Base-by-base conservation (phyloP, 1,140 invertebrate species). In the Pemphigus obesinymphae region DNA sequence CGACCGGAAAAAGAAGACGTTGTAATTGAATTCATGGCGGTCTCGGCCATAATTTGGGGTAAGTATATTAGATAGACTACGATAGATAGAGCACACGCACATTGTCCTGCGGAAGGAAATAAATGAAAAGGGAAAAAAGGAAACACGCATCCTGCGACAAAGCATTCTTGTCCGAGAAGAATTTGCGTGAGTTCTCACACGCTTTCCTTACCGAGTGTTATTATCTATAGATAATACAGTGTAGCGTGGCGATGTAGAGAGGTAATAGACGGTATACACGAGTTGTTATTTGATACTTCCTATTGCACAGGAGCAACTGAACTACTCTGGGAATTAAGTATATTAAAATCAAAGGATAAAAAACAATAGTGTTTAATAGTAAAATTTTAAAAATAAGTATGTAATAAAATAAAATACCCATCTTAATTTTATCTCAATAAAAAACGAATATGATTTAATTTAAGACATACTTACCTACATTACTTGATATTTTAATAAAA, bases 61-160 rank as follows among this genome's bases (percentile, higher is more conserved):
- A n/a, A n/a, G n/a, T n/a, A 31, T 45, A 70, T 73, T 73, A 73
- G 70, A 73, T 73, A 50, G 3, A 73, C 26, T 23, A 58, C 8
- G 76, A 80, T 80, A 80, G 76, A 80, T 80, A 80, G 37, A 80
- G 76, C 76, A 80, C 76, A 80, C 76, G 23, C 37, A 80, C 55
- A 43, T 43, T 80, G 76, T 58, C n/a, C n/a, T n/a, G 37, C 31
- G 37, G 48, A 80, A 63, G 76, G 76, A 80, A 80, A 63, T 63
- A 63, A 43, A 80, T 80, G 37, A 63, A 80, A 75, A 53, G 72
- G 29, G 72, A n/a, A 75, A 78, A 78, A 78, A 45, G 75, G 76
- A 58, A 80, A 61, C 76, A 80, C 76, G 76, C 76, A 80, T 80
- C 76, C 76, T 80, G 55, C 37, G 37, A 80, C 55, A 63, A 58